Conservation (phyloP, 2,797 vertebrate species). For the Melopsittacus undulatus region DNA sequence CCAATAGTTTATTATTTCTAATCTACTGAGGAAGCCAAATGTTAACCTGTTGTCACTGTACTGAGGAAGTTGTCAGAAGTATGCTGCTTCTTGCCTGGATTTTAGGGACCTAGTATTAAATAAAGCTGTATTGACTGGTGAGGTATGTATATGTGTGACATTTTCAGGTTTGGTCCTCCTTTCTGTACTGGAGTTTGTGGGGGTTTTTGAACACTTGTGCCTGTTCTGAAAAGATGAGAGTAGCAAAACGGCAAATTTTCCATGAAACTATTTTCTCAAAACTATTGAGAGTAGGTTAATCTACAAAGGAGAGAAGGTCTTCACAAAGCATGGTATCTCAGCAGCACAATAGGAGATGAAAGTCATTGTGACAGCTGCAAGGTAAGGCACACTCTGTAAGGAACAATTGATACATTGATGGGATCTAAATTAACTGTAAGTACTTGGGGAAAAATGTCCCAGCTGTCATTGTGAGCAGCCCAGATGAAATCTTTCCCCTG, state of each 20-base stretch:
- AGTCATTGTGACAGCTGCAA: conserved; percentile 54
- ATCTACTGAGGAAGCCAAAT: not conserved
- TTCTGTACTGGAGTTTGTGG: not conserved
- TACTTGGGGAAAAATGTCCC: not conserved
- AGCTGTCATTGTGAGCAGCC: conserved; percentile 29
- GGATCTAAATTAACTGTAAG: conserved; percentile 69
- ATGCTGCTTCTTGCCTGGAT: not conserved
- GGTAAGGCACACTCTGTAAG: conserved; percentile 30
- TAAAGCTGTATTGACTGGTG: not conserved
- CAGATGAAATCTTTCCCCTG: not conserved
- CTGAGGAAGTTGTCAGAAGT: not conserved
- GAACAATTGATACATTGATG: conserved; percentile 64
- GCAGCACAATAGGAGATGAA: conserved; percentile 40
- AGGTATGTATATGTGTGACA: not conserved
- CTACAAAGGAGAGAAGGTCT: conserved; percentile 19
- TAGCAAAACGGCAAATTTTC: not conserved
- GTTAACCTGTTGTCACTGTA: not conserved
- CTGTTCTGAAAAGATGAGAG: not conserved
- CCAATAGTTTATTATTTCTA: not conserved
- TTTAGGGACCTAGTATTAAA: not conserved
- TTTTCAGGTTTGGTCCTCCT: not conserved
- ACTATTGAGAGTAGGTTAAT: not conserved
- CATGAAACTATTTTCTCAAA: conserved; percentile 11
- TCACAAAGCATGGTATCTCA: conserved; percentile 28
- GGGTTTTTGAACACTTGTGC: not conserved